A percentile compares a stretch with the other conserved stretches of the same genome.
phyloP scores from a whole-genome alignment of 2,888 invertebrate genomes.

The Phengaris arion region DNA sequence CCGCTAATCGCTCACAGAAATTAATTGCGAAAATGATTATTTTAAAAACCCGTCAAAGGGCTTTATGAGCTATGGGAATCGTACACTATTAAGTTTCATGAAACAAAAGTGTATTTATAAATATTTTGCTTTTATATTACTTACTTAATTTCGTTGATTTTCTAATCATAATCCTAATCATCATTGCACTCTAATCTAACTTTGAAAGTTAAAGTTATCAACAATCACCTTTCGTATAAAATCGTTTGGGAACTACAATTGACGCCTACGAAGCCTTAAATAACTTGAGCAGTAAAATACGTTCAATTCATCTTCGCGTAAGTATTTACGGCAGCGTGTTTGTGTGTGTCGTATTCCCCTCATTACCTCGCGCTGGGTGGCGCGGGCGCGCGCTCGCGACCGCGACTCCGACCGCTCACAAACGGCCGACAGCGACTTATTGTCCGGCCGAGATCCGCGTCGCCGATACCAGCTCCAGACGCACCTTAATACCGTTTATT shows the following conservation, averaged over 20 bases:
- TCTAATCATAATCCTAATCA: not conserved
- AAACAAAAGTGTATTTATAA: conserved; percentile 18
- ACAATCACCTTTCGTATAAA: not conserved
- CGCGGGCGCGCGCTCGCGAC: conserved; percentile 45
- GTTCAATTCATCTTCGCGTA: not conserved
- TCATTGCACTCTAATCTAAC: not conserved
- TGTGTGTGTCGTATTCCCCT: conserved; percentile 62
- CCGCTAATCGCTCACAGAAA: conserved; percentile 42
- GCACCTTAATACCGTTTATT: conserved; percentile 71
- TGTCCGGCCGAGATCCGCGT: conserved; percentile 62
- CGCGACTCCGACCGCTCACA: conserved; percentile 52
- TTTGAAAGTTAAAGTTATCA: not conserved
- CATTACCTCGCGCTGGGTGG: conserved; percentile 69
- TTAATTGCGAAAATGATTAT: conserved; percentile 44
- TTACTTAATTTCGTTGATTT: not conserved
- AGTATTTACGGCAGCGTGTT: conserved; percentile 18
- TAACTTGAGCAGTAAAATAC: not conserved
- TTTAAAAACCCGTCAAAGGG: conserved; percentile 40
- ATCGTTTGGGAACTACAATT: not conserved
- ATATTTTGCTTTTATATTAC: not conserved
- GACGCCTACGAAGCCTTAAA: not conserved
- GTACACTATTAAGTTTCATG: conserved; percentile 13
- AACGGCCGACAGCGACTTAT: conserved; percentile 63
- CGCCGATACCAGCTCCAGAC: conserved; percentile 64
- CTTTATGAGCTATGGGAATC: conserved; percentile 37